Conservation (phyloP, 2,797 vertebrate genomes). For the Scarus forsteni region DNA sequence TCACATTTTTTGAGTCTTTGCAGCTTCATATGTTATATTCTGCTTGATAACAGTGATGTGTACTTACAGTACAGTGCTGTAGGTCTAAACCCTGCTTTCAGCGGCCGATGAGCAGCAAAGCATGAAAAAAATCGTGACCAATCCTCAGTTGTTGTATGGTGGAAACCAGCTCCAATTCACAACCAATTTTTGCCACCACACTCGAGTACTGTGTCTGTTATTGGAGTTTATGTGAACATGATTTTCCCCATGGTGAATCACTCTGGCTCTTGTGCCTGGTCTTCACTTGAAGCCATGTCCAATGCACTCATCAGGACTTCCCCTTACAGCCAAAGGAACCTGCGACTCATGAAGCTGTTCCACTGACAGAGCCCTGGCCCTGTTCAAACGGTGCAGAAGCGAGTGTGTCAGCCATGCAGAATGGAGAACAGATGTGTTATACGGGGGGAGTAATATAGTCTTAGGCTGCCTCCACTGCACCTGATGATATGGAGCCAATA, state of each 20-base stretch:
- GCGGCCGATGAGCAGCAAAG: slow-evolving; percentile 9
- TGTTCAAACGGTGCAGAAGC: slow-evolving; percentile 57
- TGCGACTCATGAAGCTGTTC: slow-evolving; percentile 60
- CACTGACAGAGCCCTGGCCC: slow-evolving; percentile 68
- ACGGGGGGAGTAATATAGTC: slow-evolving; percentile 82
- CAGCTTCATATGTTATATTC: background rate
- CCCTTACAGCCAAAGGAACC: slow-evolving; percentile 42
- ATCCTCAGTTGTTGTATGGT: background rate
- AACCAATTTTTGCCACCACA: slow-evolving; percentile 6
- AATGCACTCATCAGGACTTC: slow-evolving; percentile 52
- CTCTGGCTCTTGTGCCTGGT: slow-evolving; percentile 24
- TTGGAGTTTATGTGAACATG: slow-evolving; percentile 32
- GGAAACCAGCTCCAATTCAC: slow-evolving; percentile 10
- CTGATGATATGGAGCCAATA: slow-evolving; percentile 84
- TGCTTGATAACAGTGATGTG: background rate
- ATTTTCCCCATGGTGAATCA: slow-evolving; percentile 53
- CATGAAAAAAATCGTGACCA: slow-evolving; percentile 6
- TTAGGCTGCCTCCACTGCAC: slow-evolving; percentile 79
- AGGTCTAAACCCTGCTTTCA: background rate
- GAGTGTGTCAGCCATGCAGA: slow-evolving; percentile 73
- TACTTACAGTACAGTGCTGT: background rate
- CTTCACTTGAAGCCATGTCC: slow-evolving; percentile 40
- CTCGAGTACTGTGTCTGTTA: slow-evolving; percentile 19
- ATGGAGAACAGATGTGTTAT: slow-evolving; percentile 82
- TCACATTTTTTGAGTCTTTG: too few relatives aligned